These are phyloP conservation scores for Entomobrya multifasciata DNA, from an alignment of 2,888 invertebrate genomes.

Conservation along the genomic window DNA sequence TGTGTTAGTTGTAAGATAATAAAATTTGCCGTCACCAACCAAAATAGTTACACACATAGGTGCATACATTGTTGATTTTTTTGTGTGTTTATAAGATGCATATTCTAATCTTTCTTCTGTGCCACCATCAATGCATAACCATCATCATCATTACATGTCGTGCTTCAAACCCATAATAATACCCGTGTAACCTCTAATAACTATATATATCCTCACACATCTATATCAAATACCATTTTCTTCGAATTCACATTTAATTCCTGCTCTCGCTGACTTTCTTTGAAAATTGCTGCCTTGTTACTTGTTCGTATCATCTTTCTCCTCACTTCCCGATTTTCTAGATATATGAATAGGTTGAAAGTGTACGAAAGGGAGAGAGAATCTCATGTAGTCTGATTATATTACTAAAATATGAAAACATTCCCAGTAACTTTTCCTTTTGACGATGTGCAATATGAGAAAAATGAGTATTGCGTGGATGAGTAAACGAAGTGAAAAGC, in stretches of 20 bases:
- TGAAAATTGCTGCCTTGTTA: constrained; percentile 21
- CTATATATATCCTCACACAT: constrained; percentile 24
- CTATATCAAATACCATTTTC: constrained; percentile 39
- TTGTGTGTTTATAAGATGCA: constrained; percentile 25
- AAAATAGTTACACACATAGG: too few species aligned
- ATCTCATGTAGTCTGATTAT: not conserved
- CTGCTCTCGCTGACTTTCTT: constrained; percentile 25
- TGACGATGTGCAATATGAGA: constrained; percentile 30
- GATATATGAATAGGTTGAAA: too few species aligned
- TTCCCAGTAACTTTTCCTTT: constrained; percentile 1
- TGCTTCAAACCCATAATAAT: constrained; percentile 51
- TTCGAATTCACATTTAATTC: constrained; percentile 49
- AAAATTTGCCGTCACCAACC: not conserved
- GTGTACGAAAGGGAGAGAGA: not conserved
- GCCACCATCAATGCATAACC: too few species aligned
- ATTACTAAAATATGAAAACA: constrained; percentile 26
- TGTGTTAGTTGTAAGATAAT: not conserved
- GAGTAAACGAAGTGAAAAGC: constrained; percentile 28
- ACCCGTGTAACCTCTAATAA: constrained; percentile 54
- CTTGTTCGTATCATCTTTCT: not conserved
- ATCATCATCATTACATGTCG: constrained; percentile 37
- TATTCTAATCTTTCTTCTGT: constrained; percentile 49
- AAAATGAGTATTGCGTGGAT: not conserved
- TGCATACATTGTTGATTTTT: constrained; percentile 60
- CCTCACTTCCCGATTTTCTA: not conserved